Evolutionary conservation across 2,797 vertebrate species (phyloP).

Genomic region (Rhinatrema bivittatum): DNA sequence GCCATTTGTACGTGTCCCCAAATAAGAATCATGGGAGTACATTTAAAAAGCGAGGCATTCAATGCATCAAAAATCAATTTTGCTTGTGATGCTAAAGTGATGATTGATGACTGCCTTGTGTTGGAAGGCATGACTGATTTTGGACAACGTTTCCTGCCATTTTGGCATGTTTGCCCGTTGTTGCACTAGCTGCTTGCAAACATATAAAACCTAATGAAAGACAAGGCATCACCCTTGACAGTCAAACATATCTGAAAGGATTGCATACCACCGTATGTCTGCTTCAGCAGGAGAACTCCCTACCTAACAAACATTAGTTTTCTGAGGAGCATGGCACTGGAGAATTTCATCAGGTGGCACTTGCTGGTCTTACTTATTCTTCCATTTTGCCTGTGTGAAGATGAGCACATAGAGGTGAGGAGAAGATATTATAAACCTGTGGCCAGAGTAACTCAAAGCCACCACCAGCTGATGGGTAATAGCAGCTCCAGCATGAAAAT

Average conservation of each 20-base stretch:
- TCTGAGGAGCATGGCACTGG: conserved; percentile 51
- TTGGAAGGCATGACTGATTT: conserved; percentile 45
- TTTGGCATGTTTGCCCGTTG: conserved; percentile 44
- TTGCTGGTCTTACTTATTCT: conserved; percentile 61
- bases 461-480: conserved; percentile 60
- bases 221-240: too few species aligned
- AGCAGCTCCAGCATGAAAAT: conserved; percentile 63
- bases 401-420: conserved; percentile 75
- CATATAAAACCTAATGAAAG: conserved; percentile 54
- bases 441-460: conserved; percentile 69
- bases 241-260: conserved; percentile 22
- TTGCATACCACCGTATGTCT: conserved; percentile 25
- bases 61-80: conserved; percentile 48
- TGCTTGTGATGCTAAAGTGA: conserved; percentile 50
- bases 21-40: conserved; percentile 48
- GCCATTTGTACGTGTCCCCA: conserved; percentile 44
- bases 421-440: conserved; percentile 65
- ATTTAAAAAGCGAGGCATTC: conserved; percentile 38
- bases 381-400: conserved; percentile 69
- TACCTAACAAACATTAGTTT: conserved; percentile 26
- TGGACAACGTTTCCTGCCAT: conserved; percentile 50
- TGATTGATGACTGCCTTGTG: conserved; percentile 60
- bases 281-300: conserved; percentile 28
- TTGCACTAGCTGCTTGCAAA: conserved; percentile 56
- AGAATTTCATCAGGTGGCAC: conserved; percentile 49